A percentile compares a stretch with the other conserved stretches of the same genome.
Conservation (phyloP, 1,140 invertebrate species). For the Caenorhabditis brenneri region DNA sequence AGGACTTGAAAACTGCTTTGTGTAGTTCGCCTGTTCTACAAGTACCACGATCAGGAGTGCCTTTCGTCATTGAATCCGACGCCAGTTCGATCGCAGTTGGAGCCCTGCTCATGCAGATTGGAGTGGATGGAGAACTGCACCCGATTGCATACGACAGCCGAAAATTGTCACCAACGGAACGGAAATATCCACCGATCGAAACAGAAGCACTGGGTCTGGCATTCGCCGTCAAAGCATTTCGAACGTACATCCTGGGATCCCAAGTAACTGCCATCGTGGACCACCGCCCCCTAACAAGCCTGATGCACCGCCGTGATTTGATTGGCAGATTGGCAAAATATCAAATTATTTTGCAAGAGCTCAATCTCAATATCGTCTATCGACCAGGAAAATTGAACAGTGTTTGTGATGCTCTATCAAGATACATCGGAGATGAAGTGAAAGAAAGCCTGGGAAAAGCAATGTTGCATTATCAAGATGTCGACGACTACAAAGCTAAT, state of each 20-base stretch:
- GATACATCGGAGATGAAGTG: not conserved
- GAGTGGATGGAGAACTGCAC: not conserved
- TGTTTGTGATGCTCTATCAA: constrained; percentile 14
- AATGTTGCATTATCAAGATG: not conserved
- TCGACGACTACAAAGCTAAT: not conserved
- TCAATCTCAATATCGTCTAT: constrained; percentile 9
- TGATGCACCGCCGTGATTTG: constrained; percentile 13
- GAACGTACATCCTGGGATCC: constrained; percentile 31
- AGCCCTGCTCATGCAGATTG: not conserved
- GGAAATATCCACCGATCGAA: constrained; percentile 44
- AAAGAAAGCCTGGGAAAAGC: not conserved
- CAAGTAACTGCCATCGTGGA: not conserved
- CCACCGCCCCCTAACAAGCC: constrained; percentile 11
- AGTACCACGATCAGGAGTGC: not conserved
- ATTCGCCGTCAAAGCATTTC: constrained; percentile 1
- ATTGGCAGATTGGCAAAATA: constrained; percentile 43
- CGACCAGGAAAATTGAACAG: not conserved
- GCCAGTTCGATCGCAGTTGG: constrained; percentile 13
- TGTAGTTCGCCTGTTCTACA: constrained; percentile 49
- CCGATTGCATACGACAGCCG: constrained; percentile 31
- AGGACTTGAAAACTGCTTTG: constrained; percentile 68
- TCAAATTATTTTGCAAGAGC: constrained; percentile 25
- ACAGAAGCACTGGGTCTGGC: constrained; percentile 21
- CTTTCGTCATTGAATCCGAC: not conserved
- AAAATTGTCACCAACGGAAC: constrained; percentile 15